phyloP scores from a whole-genome alignment of 2,797 vertebrate species.

The Anabas testudineus region DNA sequence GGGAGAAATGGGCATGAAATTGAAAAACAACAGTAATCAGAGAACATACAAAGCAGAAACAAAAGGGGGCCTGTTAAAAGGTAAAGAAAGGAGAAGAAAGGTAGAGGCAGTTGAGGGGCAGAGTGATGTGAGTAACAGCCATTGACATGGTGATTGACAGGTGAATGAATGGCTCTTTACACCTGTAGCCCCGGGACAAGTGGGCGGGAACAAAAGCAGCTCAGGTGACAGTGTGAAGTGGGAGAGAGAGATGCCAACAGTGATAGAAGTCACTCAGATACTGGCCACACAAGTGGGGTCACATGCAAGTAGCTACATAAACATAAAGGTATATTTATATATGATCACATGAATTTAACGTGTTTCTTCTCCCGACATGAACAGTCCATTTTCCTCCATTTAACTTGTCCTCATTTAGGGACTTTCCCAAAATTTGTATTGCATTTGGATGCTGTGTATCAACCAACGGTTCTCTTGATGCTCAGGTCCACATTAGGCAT shows the following conservation, averaged over 20 bases:
- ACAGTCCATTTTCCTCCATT: neutral
- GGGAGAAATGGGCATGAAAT: slow-evolving; percentile 72
- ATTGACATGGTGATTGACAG: slow-evolving; percentile 57
- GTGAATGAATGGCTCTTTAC: slow-evolving; percentile 47
- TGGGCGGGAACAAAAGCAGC: slow-evolving; percentile 39
- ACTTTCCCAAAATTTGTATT: neutral
- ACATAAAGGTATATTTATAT: no score
- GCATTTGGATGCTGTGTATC: neutral
- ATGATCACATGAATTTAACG: no score
- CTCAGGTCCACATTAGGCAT: no score
- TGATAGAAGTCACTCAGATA: slow-evolving; percentile 47
- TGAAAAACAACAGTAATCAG: slow-evolving; percentile 74
- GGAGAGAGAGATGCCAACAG: slow-evolving; percentile 46
- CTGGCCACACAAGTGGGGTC: slow-evolving; percentile 67
- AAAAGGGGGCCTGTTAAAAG: slow-evolving; percentile 49
- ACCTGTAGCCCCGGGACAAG: slow-evolving; percentile 66
- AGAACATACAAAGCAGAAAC: slow-evolving; percentile 43
- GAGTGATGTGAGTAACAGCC: slow-evolving; percentile 53
- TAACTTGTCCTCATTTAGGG: neutral
- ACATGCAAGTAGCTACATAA: slow-evolving; percentile 24
- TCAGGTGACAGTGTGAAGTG: slow-evolving; percentile 66
- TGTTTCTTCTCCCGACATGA: neutral
- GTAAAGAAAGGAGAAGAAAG: slow-evolving; percentile 6
- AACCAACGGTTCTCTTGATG: no score
- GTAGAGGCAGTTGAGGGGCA: slow-evolving; percentile 6